A percentile compares a stretch with the other conserved stretches of the same genome.
These are phyloP conservation scores for Spilogale gracilis DNA, from an alignment of 2,113 vertebrate genomes.

Conservation along the genomic window DNA sequence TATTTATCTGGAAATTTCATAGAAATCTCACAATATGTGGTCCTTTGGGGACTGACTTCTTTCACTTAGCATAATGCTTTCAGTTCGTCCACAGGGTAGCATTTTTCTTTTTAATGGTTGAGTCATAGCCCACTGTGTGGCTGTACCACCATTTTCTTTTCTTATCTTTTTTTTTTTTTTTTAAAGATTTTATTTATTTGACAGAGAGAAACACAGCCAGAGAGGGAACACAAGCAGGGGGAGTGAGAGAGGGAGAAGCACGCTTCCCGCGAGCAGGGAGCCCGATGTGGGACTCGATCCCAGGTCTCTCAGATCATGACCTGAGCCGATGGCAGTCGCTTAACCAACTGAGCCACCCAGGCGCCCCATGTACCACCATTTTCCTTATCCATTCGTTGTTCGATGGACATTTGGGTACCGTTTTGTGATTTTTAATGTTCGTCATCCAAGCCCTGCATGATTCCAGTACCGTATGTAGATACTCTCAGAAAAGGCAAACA, in stretches of 20 bases:
- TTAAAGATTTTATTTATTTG: too few relatives aligned
- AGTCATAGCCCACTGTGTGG: not conserved
- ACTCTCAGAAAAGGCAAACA: not conserved
- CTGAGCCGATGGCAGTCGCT: too few relatives aligned
- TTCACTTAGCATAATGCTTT: not conserved
- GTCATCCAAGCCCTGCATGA: not conserved
- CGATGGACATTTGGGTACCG: not conserved
- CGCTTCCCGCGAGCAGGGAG: too few relatives aligned
- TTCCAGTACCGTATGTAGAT: not conserved
- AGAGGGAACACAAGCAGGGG: too few relatives aligned
- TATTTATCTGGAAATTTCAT: not conserved
- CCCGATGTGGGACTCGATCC: too few relatives aligned
- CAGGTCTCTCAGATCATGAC: too few relatives aligned
- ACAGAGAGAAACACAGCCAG: too few relatives aligned
- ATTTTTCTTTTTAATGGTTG: not conserved
- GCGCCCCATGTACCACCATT: not conserved
- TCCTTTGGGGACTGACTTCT: not conserved
- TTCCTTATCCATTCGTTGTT: not conserved
- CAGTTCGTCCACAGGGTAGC: not conserved
- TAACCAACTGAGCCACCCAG: too few relatives aligned
- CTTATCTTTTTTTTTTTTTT: not conserved
- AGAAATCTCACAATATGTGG: not conserved
- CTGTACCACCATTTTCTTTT: not conserved
- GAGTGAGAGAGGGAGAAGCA: too few relatives aligned
- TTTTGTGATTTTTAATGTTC: not conserved